A percentile compares a stretch with the other conserved stretches of the same genome.
Conservation (phyloP, 2,888 invertebrate species). For the Ditylenchus weischeri region DNA sequence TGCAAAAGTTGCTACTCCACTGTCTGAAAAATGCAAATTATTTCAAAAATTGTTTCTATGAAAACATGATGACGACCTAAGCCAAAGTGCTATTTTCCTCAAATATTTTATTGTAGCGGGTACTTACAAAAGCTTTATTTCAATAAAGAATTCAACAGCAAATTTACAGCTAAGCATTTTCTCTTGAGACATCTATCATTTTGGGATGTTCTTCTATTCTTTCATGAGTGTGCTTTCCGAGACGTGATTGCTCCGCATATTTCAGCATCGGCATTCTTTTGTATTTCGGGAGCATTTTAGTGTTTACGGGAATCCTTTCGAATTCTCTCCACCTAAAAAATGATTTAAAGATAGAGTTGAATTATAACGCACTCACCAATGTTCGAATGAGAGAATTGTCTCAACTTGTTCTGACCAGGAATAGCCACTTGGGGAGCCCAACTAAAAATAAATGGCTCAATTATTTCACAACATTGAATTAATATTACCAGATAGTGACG, state of each 20-base stretch:
- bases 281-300: conserved; percentile 52
- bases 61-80: no score
- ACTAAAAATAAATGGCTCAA: conserved; percentile 31
- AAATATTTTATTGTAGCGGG: background rate
- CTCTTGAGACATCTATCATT: no score
- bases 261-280: conserved; percentile 31
- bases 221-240: background rate
- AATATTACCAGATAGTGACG: conserved; percentile 36
- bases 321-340: conserved; percentile 28
- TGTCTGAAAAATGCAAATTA: no score
- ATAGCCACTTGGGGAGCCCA: conserved; percentile 58
- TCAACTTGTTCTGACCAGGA: conserved; percentile 56
- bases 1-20: conserved; percentile 19
- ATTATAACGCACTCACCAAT: conserved; percentile 5
- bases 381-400: conserved; percentile 49
- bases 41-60: no score
- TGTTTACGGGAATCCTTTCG: conserved; percentile 42
- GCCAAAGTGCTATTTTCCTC: no score
- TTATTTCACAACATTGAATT: no score
- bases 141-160: no score
- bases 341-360: background rate
- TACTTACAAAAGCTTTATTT: no score
- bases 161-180: no score
- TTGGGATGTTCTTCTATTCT: no score
- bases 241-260: conserved; percentile 4